A percentile compares a stretch with the other conserved stretches of the same genome.
These are phyloP conservation scores for Cantharis nigra DNA, from an alignment of 2,888 invertebrate genomes.

Conservation along the genomic window DNA sequence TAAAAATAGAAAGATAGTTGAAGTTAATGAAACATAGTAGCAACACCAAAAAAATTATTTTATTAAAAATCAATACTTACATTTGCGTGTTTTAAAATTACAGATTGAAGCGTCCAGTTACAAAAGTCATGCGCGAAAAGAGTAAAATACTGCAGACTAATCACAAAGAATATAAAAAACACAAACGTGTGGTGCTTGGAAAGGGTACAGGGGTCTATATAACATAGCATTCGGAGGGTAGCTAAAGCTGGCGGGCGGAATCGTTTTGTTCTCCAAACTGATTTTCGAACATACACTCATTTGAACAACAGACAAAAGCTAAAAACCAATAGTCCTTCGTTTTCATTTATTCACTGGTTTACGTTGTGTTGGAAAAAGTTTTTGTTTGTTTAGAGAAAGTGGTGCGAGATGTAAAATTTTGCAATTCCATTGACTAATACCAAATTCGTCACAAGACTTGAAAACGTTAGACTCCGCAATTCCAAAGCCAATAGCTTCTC, in stretches of 20 bases:
- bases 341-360: conserved; percentile 58
- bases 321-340: conserved; percentile 59
- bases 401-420: conserved; percentile 30
- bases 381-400: conserved; percentile 50
- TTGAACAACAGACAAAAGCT: conserved; percentile 57
- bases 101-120: conserved; percentile 55
- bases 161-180: conserved; percentile 57
- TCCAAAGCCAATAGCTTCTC: not conserved
- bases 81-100: conserved; percentile 58
- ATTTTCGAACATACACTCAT: conserved; percentile 53
- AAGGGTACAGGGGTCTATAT: conserved; percentile 22
- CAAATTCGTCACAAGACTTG: conserved; percentile 8
- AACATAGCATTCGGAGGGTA: conserved; percentile 26
- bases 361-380: conserved; percentile 57
- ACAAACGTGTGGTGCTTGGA: conserved; percentile 47
- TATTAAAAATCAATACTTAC: conserved; percentile 58
- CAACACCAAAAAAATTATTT: conserved; percentile 57
- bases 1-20: conserved; percentile 41
- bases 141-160: conserved; percentile 57
- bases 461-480: not conserved
- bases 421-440: conserved; percentile 46
- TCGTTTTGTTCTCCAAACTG: conserved; percentile 57
- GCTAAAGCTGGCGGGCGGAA: conserved; percentile 43
- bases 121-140: conserved; percentile 58
- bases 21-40: conserved; percentile 55